Percentiles rank a stretch among this genome's conserved stretches.
phyloP scores from a whole-genome alignment of 1,140 invertebrate species.

The Lineus longissimus region DNA sequence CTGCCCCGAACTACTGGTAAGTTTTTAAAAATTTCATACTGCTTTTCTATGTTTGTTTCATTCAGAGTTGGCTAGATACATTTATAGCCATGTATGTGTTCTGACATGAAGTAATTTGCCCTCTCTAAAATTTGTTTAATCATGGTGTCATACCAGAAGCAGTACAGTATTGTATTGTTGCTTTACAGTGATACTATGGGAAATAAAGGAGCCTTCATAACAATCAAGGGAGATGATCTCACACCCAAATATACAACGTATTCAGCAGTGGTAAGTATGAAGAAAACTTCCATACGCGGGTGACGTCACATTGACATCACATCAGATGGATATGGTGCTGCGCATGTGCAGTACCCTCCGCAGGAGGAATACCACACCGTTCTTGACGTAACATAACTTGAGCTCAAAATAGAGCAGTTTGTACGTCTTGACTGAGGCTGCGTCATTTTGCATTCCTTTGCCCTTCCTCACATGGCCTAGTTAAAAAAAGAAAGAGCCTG shows the following conservation, averaged over 20 bases:
- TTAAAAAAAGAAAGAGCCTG: too few relatives aligned
- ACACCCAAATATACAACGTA: constrained; percentile 87
- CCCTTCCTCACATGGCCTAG: too few relatives aligned
- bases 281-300: neutral
- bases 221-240: constrained; percentile 78
- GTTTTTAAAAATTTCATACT: constrained; percentile 16
- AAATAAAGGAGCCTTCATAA: constrained; percentile 97
- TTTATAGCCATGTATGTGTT: neutral
- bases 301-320: neutral
- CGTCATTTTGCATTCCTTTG: too few relatives aligned
- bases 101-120: too few relatives aligned
- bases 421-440: too few relatives aligned
- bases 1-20: constrained; percentile 98
- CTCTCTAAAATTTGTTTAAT: too few relatives aligned
- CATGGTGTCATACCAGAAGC: too few relatives aligned
- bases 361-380: neutral
- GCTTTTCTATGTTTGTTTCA: too few relatives aligned
- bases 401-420: too few relatives aligned
- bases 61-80: neutral
- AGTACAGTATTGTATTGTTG: neutral
- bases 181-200: constrained; percentile 94
- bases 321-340: neutral
- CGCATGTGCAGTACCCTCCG: constrained; percentile 1
- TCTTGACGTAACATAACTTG: too few relatives aligned
- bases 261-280: constrained; percentile 79